Percentiles rank a stretch among this genome's conserved stretches.
Evolutionary conservation across 2,113 vertebrate genomes (phyloP).

Genomic region (Prolemur simus): DNA sequence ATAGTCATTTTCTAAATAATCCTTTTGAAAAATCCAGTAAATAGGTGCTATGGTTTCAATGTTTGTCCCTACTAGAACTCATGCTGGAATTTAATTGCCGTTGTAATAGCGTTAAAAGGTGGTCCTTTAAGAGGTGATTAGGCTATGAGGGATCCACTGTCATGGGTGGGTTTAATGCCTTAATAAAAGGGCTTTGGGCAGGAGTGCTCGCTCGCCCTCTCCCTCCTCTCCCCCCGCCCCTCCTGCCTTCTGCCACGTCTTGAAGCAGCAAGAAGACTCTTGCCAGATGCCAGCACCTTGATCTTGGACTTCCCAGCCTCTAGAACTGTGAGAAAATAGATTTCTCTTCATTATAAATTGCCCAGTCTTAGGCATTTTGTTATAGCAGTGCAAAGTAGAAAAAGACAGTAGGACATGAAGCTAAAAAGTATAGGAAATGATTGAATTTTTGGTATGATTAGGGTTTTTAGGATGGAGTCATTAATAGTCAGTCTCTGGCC

Average conservation of each 20-base stretch:
- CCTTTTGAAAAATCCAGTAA: neutral
- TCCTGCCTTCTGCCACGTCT: neutral
- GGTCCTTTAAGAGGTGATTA: neutral
- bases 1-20: neutral
- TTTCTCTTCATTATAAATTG: neutral
- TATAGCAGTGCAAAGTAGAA: neutral
- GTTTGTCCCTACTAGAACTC: neutral
- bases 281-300: neutral
- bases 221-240: neutral
- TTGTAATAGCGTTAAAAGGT: neutral
- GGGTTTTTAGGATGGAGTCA: neutral
- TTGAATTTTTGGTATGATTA: neutral
- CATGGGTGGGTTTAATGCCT: neutral
- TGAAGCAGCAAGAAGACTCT: neutral
- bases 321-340: neutral
- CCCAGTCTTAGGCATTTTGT: neutral
- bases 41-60: neutral
- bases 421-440: neutral
- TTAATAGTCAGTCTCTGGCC: neutral
- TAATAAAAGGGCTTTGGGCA: neutral
- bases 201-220: fast-evolving
- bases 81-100: neutral
- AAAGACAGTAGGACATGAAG: neutral
- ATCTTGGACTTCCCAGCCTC: neutral
- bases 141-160: neutral